A percentile compares a stretch with the other conserved stretches of the same genome.
Evolutionary conservation across 2,888 invertebrate species (phyloP).

Genomic region (Lucinisca nassula): DNA sequence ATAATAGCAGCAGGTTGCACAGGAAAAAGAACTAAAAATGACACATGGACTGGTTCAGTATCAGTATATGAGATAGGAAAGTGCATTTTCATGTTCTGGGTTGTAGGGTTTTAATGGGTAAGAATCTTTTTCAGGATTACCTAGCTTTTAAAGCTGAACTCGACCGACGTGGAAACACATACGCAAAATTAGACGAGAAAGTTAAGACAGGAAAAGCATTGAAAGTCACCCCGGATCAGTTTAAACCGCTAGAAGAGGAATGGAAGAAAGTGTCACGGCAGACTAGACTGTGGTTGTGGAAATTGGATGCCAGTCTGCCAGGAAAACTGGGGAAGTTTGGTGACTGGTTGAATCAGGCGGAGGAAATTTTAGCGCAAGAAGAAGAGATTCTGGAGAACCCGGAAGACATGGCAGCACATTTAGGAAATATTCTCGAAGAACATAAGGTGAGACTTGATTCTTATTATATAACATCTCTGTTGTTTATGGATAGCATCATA

Average conservation of each 20-base stretch:
- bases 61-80: no score
- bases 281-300: conserved; percentile 93
- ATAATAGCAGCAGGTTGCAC: no score
- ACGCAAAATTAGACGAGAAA: conserved; percentile 93
- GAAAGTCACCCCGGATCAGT: conserved; percentile 95
- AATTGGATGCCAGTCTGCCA: conserved; percentile 95
- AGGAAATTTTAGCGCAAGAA: conserved; percentile 82
- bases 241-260: conserved; percentile 93
- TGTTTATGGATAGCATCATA: no score
- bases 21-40: no score
- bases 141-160: conserved; percentile 93
- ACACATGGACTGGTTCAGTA: no score
- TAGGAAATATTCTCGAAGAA: conserved; percentile 89
- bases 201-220: conserved; percentile 94
- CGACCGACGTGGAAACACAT: conserved; percentile 92
- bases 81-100: no score
- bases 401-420: conserved; percentile 90
- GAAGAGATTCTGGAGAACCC: conserved; percentile 90
- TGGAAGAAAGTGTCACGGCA: conserved; percentile 93
- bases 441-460: conserved; percentile 90
- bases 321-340: conserved; percentile 95
- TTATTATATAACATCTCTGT: no score
- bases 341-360: conserved; percentile 96
- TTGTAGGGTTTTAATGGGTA: no score
- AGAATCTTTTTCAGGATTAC: conserved; percentile 91